Base-by-base conservation (phyloP, 1,140 invertebrate genomes). In the Pectinophora gossypiella region DNA sequence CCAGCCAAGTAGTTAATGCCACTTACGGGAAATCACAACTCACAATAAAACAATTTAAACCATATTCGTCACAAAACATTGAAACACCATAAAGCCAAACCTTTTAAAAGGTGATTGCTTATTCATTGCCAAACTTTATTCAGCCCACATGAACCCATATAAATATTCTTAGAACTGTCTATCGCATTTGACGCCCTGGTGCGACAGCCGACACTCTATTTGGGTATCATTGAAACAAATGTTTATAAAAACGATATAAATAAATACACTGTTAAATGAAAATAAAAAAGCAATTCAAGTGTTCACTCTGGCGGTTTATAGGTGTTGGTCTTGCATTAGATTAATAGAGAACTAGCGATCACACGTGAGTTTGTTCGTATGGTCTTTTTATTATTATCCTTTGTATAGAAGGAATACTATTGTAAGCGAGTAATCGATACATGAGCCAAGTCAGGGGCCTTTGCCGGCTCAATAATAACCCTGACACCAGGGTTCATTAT, bases 181-280 rank as follows among this genome's bases (percentile, higher is more conserved):
- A 65, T 60, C 32, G 48, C 40, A 48, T 16, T 48, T 42, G 55
- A 18, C 58, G 58, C 48, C 22, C 48, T n/a, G 42, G 45, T 42
- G 48, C 60, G 63, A 64, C 47, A 53, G 55, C 51, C 23, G 36
- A 21, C 43, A 53, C 49, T 43, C 48, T 48, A 35, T 51, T 46
- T 36, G 35, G 22, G 36, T 48, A 56, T 59, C 51, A 61, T 58
- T 51, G 22, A 64, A 54, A 61, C 54, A 53, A 59, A 64, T 60
- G 54, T 59, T 61, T 61, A 61, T 64, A 62, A 61, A 48, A 35
- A 38, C 10, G 10, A 44, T 70, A 65, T 72, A 61, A 68, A 72
- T 68, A 64, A 68, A 66, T 64, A 61, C 43, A 54, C 56, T 59
- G 64, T 68, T 65, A 66, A 64, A 72, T 63, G 56, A 15, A 50